Percentiles rank a stretch among this genome's conserved stretches.
phyloP scores from a whole-genome alignment of 2,113 vertebrate genomes.

The Mesembrinibis cayennensis region DNA sequence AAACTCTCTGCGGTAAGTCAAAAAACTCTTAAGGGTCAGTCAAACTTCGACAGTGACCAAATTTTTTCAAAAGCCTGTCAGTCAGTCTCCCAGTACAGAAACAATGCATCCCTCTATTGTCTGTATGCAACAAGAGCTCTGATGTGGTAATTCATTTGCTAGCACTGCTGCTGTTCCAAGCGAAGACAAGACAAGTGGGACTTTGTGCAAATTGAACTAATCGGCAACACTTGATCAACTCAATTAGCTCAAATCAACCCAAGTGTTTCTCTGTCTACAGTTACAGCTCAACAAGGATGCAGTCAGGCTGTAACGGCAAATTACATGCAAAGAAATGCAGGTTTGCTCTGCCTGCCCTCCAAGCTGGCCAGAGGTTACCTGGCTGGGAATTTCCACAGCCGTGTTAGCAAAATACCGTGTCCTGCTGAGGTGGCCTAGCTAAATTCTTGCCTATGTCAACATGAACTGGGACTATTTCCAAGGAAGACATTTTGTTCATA shows the following conservation, averaged over 20 bases:
- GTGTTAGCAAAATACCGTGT: neutral
- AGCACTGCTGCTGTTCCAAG: neutral
- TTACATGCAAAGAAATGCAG: neutral
- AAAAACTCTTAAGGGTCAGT: neutral
- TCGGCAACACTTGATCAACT: conserved; percentile 47
- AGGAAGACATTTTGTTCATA: neutral
- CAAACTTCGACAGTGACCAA: neutral
- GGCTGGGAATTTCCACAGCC: neutral
- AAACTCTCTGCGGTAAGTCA: neutral
- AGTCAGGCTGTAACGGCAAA: neutral
- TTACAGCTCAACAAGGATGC: neutral
- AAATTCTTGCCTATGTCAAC: neutral
- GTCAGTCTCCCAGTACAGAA: neutral
- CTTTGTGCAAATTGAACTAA: conserved; percentile 20
- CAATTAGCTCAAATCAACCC: conserved; percentile 52
- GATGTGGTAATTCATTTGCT: neutral
- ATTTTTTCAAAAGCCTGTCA: neutral
- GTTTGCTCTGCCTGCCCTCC: neutral
- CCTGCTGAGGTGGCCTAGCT: neutral
- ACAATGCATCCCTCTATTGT: neutral
- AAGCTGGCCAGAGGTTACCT: neutral
- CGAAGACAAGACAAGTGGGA: conserved; percentile 25
- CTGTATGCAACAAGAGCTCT: neutral
- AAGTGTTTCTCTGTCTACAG: conserved; percentile 13
- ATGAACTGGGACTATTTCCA: neutral